Percentiles rank a stretch among this genome's conserved stretches.
phyloP scores from a whole-genome alignment of 2,797 vertebrate species.

The Oreochromis mossambicus region DNA sequence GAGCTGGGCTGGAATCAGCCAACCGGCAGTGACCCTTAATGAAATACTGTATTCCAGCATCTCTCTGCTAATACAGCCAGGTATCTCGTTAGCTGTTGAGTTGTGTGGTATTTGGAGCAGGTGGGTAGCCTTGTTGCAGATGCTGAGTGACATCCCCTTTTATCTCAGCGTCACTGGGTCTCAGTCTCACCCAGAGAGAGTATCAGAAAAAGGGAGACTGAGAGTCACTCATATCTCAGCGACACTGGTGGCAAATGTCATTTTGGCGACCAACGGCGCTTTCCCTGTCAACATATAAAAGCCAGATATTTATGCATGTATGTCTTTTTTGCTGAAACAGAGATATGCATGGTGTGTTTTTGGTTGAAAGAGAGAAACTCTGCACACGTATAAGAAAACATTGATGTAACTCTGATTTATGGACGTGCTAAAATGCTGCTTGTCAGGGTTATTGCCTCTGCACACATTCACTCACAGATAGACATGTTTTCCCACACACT shows the following conservation, averaged over 20 bases:
- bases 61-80: slow-evolving; percentile 47
- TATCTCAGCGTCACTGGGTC: slow-evolving; percentile 56
- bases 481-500: slow-evolving; percentile 51
- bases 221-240: background rate
- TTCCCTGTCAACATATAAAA: background rate
- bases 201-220: slow-evolving; percentile 1
- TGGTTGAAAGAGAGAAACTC: background rate
- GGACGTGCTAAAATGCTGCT: background rate
- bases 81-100: slow-evolving; percentile 59
- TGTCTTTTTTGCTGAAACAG: background rate
- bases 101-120: slow-evolving; percentile 59
- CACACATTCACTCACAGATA: slow-evolving; percentile 15
- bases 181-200: slow-evolving; percentile 15
- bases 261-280: slow-evolving; percentile 1
- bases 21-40: slow-evolving; percentile 38
- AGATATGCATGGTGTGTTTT: background rate
- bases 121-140: slow-evolving; percentile 55
- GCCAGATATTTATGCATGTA: background rate
- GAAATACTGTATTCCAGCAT: slow-evolving; percentile 51
- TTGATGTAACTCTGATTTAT: slow-evolving; percentile 31
- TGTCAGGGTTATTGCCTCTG: slow-evolving; percentile 23
- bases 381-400: background rate
- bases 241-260: slow-evolving; percentile 11
- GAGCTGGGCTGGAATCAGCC: slow-evolving; percentile 15
- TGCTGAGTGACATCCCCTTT: slow-evolving; percentile 70